phyloP scores from a whole-genome alignment of 2,888 invertebrate genomes.

The Diloba caeruleocephala region DNA sequence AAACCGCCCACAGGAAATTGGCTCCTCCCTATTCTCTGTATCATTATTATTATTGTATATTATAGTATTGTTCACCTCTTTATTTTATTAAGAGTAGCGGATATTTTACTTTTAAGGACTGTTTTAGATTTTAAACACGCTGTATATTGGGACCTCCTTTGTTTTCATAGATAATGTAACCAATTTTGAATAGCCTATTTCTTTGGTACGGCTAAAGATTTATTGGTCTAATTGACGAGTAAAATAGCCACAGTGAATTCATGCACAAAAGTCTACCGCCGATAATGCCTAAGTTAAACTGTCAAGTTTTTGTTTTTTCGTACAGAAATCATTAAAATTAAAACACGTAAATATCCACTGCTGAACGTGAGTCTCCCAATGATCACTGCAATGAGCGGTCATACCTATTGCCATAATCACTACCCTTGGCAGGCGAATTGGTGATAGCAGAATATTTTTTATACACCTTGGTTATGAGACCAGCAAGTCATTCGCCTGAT shows the following conservation, averaged over 20 bases:
- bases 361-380: no score
- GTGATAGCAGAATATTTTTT: no score
- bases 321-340: slow-evolving; percentile 8
- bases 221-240: slow-evolving; percentile 36
- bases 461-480: no score
- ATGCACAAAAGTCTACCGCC: slow-evolving; percentile 4
- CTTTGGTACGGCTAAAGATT: slow-evolving; percentile 16
- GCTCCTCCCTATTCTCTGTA: slow-evolving; percentile 57
- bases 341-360: no score
- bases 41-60: no score
- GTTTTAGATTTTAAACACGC: slow-evolving; percentile 15
- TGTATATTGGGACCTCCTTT: slow-evolving; percentile 8
- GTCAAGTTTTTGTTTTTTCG: background rate
- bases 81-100: slow-evolving; percentile 38
- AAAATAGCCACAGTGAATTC: slow-evolving; percentile 2
- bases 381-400: no score
- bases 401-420: no score
- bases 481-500: no score
- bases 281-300: slow-evolving; percentile 2
- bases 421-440: no score
- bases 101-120: slow-evolving; percentile 13
- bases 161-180: slow-evolving; percentile 22
- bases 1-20: slow-evolving; percentile 70
- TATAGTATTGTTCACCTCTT: slow-evolving; percentile 54
- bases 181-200: slow-evolving; percentile 23